phyloP scores from a whole-genome alignment of 64 coral and sea anemone genomes.

The Catalaphyllia jardinei region DNA sequence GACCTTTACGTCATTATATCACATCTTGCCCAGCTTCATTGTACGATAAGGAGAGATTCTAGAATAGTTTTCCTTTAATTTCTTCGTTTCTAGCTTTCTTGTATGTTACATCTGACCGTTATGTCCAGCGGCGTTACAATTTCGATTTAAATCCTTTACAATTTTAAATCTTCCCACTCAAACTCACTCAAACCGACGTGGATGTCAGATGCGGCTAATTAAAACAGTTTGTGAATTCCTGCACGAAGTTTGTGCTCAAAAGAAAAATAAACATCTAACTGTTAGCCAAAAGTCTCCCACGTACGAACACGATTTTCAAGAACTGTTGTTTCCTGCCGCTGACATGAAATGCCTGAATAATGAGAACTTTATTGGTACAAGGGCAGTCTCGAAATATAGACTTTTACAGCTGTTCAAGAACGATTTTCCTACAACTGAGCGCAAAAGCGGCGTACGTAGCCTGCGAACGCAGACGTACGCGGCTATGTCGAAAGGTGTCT shows the following conservation, averaged over 20 bases:
- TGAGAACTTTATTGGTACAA: neutral
- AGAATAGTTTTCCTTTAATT: neutral
- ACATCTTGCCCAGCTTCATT: too few species aligned
- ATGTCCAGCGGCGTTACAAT: neutral
- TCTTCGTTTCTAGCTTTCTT: neutral
- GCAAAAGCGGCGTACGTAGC: too few species aligned
- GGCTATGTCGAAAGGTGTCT: too few species aligned
- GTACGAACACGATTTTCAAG: neutral
- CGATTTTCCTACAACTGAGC: too few species aligned
- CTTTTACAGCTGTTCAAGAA: too few species aligned
- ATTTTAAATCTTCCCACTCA: neutral
- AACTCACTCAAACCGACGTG: neutral
- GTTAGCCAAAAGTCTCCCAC: neutral
- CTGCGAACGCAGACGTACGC: too few species aligned
- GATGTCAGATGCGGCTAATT: neutral
- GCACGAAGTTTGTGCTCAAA: neutral
- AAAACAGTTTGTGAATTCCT: neutral
- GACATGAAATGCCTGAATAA: neutral
- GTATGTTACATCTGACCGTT: neutral
- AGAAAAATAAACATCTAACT: neutral
- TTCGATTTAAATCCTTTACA: neutral
- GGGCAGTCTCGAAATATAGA: too few species aligned
- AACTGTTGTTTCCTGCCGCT: neutral
- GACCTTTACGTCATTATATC: too few species aligned
- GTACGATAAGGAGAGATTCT: neutral